Base-by-base conservation (phyloP, 2,113 vertebrate genomes). In the Capreolus pygargus region DNA sequence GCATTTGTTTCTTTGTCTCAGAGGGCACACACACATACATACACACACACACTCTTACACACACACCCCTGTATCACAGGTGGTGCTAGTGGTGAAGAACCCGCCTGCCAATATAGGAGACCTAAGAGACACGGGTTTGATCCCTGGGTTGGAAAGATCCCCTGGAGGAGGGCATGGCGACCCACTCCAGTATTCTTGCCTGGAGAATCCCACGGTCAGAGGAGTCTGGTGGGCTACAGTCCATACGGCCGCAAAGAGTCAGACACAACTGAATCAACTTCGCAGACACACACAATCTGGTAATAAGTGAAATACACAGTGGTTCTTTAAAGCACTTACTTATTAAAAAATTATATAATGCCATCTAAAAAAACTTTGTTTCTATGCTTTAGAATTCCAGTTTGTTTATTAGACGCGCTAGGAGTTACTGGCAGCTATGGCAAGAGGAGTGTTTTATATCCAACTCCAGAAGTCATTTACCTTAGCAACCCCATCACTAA, bases 111-210 rank as follows among this genome's bases (percentile, higher is more conserved):
- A 1, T 13, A 27, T 14, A 25, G 36, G 36, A 74, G 36, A 25
- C 70, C 0, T 7, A 14, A 74, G 21, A 25, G 21, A 39, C 2
- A 2, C 0, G 36, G 36, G 36, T 43, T 39, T 21, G 3, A 23
- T 74, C 21, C 70, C 70, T 74, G 36, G 70, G 70, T 74, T 1
- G 21, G 70, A 36, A 74, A 25, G 70, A 25, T 39, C 70, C 36
- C 2, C 36, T 76, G 70, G 12, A 43, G 70, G 21, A 27, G 70
- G 70, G 23, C 39, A 2, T 4, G 23, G 70, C 39, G 3, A 7
- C 70, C 70, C 70, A 27, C 23, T 43, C 70, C 7, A 43, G 70
- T 25, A 14, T 7, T 27, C 70, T 27, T 43, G 23, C 70, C 36
- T 76, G 36, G n/a, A 70, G 19, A 39, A 23, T 70, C n/a, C 67